Evolutionary conservation across 2,797 vertebrate genomes (phyloP), one percentile per base, ranked within the genome.

Genomic region (Esox masquinongy): DNA sequence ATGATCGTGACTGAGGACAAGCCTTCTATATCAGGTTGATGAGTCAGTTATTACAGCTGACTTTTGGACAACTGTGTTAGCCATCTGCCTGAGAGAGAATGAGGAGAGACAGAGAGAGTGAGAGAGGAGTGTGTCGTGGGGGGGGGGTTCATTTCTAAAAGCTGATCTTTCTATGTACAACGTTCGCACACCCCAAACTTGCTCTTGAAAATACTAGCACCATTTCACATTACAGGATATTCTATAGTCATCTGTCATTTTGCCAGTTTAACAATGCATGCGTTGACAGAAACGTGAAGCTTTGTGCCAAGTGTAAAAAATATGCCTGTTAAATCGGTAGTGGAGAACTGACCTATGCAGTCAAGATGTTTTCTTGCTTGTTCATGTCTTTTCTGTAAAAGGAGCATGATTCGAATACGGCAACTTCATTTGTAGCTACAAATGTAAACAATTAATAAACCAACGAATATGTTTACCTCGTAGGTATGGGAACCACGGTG

Each of bases 401-500:
- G 1, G 22, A 4, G 56, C 2, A 5, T 22, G 53, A 59, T n/a
- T 59, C 8, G 19, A n/a, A 59, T 22, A 11, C 53, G 9, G n/a
- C 6, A 22, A 59, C 24, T 61, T 12, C 9, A 11, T 24, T 24
- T 26, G 9, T 24, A 26, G 22, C 22, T 24, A 17, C 22, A 12
- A 12, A 26, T 5, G 22, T 61, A 61, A 26, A 61, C 56, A 24
- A 24, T 22, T 9, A 61, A 9, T 24, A 61, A 61, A 24, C n/a
- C 24, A 61, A 24, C n/a, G 8, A 24, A 61, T 12, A 61, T 5
- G 8, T 61, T 61, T 68, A 9, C 70, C 61, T 68, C 82, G 71
- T 83, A 97, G 96, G 82, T 97, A 97, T 31, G 95, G 96, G 74
- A 92, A 93, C 22, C 96, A 96, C 7, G 88, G 88, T 22, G 95